These are phyloP conservation scores for Neocloeon triangulifer DNA, from an alignment of 1,140 invertebrate species.

Conservation along the genomic window DNA sequence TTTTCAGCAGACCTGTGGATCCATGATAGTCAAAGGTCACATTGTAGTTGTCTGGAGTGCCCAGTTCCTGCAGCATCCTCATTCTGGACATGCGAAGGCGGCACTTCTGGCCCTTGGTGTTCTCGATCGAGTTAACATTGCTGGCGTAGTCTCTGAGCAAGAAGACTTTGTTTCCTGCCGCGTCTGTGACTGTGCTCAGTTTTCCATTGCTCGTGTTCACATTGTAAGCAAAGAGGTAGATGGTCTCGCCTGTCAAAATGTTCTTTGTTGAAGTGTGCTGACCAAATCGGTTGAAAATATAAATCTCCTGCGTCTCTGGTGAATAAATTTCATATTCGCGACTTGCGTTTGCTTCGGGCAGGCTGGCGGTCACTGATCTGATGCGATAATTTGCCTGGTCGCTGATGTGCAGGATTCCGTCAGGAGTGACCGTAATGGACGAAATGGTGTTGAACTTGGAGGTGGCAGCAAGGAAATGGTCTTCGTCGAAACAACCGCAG, in stretches of 20 bases:
- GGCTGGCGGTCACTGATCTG: conserved; percentile 39
- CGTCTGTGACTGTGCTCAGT: conserved; percentile 74
- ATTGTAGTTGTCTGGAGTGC: conserved; percentile 76
- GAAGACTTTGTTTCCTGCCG: conserved; percentile 82
- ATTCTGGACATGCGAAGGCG: conserved; percentile 68
- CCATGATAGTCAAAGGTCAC: conserved; percentile 84
- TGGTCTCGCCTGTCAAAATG: conserved; percentile 74
- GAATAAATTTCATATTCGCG: conserved; percentile 87
- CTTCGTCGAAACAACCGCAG: conserved; percentile 77
- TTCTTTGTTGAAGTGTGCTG: conserved; percentile 83
- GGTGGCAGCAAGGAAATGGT: conserved; percentile 74
- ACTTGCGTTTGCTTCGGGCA: conserved; percentile 59
- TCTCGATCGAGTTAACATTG: conserved; percentile 75
- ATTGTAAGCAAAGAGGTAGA: conserved; percentile 85
- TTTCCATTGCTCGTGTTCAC: conserved; percentile 93
- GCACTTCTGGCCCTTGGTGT: conserved; percentile 82
- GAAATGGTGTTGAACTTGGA: conserved; percentile 89
- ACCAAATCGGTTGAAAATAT: conserved; percentile 88
- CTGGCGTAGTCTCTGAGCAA: conserved; percentile 43
- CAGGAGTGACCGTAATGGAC: conserved; percentile 76
- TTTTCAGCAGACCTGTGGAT: conserved; percentile 65
- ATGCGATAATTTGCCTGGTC: conserved; percentile 67
- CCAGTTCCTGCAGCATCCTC: conserved; percentile 69
- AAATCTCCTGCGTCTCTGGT: conserved; percentile 85
- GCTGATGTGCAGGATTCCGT: conserved; percentile 81